These are phyloP conservation scores for Mactromeris polynyma DNA, from an alignment of 2,888 invertebrate species.

Conservation along the genomic window DNA sequence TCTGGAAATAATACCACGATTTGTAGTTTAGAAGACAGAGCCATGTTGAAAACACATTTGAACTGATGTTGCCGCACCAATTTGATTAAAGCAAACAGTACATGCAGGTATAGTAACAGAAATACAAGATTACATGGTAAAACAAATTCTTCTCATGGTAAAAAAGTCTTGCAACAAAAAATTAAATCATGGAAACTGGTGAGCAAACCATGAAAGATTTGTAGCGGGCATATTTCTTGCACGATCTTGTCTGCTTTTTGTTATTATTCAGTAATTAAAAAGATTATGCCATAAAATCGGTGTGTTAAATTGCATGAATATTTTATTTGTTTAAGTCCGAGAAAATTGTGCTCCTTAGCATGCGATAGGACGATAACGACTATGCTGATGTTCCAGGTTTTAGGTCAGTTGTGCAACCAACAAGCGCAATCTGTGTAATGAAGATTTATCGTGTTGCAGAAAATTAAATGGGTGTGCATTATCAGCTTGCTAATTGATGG, in stretches of 20 bases:
- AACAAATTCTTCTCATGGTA: neutral
- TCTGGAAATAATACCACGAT: no score
- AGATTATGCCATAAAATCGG: constrained; percentile 23
- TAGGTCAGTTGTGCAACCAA: neutral
- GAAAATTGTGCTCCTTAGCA: constrained; percentile 5
- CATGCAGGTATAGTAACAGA: constrained; percentile 2
- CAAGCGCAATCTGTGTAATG: constrained; percentile 22
- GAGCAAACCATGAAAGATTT: neutral
- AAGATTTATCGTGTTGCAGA: constrained; percentile 40
- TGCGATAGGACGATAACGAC: neutral
- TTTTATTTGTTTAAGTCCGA: constrained; percentile 30
- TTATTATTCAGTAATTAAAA: constrained; percentile 28
- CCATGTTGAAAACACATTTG: neutral
- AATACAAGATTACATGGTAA: neutral
- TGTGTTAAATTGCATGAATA: constrained; percentile 46
- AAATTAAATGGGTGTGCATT: constrained; percentile 40
- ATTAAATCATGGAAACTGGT: neutral
- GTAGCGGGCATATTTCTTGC: constrained; percentile 15
- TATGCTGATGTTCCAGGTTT: neutral
- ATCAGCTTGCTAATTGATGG: constrained; percentile 33
- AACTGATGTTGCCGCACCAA: neutral
- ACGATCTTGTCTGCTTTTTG: neutral
- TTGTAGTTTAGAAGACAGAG: no score
- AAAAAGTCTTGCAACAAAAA: neutral
- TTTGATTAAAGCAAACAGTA: neutral